Percentiles rank a stretch among this genome's conserved stretches.
These are phyloP conservation scores for Acipenser oxyrinchus DNA, from an alignment of 2,797 vertebrate species.

Conservation along the genomic window DNA sequence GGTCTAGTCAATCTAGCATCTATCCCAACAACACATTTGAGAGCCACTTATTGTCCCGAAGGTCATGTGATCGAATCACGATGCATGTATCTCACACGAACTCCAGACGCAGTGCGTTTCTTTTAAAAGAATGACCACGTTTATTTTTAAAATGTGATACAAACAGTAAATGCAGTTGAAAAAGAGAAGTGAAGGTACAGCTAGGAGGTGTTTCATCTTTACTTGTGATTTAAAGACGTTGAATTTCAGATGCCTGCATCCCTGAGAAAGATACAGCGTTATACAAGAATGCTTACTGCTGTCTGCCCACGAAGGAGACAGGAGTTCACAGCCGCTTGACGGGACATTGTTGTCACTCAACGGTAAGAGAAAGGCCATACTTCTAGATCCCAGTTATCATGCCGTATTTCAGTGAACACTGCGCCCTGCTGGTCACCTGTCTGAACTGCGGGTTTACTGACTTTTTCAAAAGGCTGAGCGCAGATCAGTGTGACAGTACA, in stretches of 20 bases:
- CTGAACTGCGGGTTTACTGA: constrained; percentile 32
- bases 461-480: constrained; percentile 32
- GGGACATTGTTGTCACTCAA: too few relatives aligned
- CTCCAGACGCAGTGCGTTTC: neutral
- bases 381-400: constrained; percentile 24
- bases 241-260: constrained; percentile 67
- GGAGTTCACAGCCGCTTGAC: constrained; percentile 30
- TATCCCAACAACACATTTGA: too few relatives aligned
- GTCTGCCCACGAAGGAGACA: constrained; percentile 27
- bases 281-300: constrained; percentile 36
- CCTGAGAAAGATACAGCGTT: constrained; percentile 59
- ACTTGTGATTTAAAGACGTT: constrained; percentile 33
- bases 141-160: neutral
- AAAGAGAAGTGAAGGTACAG: neutral
- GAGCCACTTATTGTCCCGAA: too few relatives aligned
- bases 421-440: constrained; percentile 8
- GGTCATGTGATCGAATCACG: too few relatives aligned
- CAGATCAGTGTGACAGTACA: constrained; percentile 5
- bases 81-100: neutral
- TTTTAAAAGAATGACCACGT: neutral
- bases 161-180: neutral
- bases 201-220: constrained; percentile 32
- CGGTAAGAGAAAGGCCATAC: constrained; percentile 11
- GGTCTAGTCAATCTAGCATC: neutral
- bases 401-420: constrained; percentile 8